Base-by-base conservation (phyloP, 2,888 invertebrate species). In the Lasiommata megera region DNA sequence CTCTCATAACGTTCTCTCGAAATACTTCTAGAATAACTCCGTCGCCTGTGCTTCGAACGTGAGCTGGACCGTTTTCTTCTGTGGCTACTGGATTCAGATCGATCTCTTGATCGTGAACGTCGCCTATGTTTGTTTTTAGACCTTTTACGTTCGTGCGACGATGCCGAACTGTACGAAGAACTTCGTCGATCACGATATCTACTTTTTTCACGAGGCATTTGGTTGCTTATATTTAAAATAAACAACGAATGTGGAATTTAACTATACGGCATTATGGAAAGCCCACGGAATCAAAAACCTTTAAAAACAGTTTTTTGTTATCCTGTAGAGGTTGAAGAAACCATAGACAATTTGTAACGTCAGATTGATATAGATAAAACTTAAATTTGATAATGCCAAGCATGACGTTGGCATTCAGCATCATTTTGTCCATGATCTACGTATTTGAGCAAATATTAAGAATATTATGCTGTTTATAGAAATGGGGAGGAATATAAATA, bases 181-280 rank as follows among this genome's bases (percentile, higher is more conserved):
- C 88, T 88, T 23, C 87, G 79, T 51, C 76, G 79, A 5, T 89
- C 88, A 3, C 90, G 80, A 55, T 85, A 80, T n/a, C 84, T 80
- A 64, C 79, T 83, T 70, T 76, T 88, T 60, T 90, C 90, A 23
- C 90, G 87, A 56, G 91, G 91, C 91, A 91, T 89, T 63, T 58
- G 48, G 14, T 34, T n/a, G 31, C 17, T 17, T 31, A 18, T 14
- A 44, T 28, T 31, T 48, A 55, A n/a, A 12, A 31, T 48, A 8
- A 23, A 23, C 12, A 23, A 1, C 11, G 2, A 1, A 9, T 11
- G 16, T 0, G 31, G 6, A 46, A n/a, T n/a, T n/a, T 23, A 23
- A 23, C 23, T 3, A 23, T 23, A n/a, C n/a, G n/a, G n/a, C n/a
- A n/a, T n/a, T n/a, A n/a, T 23, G 5, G 5, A 23, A 23, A 23